Evolutionary conservation across 1,140 invertebrate genomes (phyloP).

Genomic region (Drosophila repleta): DNA sequence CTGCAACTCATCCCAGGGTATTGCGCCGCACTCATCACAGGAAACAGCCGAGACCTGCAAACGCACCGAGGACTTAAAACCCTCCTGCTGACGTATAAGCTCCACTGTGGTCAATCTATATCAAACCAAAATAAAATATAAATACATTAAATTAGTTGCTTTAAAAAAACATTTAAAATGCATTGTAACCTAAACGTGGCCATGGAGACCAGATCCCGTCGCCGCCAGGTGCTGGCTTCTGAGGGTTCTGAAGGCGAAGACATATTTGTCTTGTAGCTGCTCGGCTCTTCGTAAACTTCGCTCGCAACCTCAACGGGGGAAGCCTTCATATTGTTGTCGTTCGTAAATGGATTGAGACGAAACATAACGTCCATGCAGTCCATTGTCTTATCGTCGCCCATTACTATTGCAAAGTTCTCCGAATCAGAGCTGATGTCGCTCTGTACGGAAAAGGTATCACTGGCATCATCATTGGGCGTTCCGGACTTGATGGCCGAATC

Average conservation of each 20-base stretch:
- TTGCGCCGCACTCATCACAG: constrained; percentile 92
- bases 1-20: constrained; percentile 97
- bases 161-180: neutral
- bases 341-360: constrained; percentile 82
- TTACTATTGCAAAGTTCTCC: constrained; percentile 90
- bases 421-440: constrained; percentile 93
- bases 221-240: constrained; percentile 90
- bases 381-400: constrained; percentile 87
- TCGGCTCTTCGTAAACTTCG: constrained; percentile 91
- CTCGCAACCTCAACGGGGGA: constrained; percentile 90
- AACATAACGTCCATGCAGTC: constrained; percentile 88
- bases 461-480: constrained; percentile 88
- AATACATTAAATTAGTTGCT: neutral
- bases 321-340: constrained; percentile 84
- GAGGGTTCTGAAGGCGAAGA: constrained; percentile 92
- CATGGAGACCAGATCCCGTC: constrained; percentile 89
- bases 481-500: constrained; percentile 89
- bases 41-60: constrained; percentile 90
- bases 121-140: neutral
- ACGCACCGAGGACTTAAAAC: constrained; percentile 89
- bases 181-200: constrained; percentile 77
- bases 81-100: constrained; percentile 91
- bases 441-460: constrained; percentile 88
- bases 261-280: constrained; percentile 86
- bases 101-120: constrained; percentile 91